phyloP scores from a whole-genome alignment of 2,797 vertebrate genomes.

The Enteromius radiatus region DNA sequence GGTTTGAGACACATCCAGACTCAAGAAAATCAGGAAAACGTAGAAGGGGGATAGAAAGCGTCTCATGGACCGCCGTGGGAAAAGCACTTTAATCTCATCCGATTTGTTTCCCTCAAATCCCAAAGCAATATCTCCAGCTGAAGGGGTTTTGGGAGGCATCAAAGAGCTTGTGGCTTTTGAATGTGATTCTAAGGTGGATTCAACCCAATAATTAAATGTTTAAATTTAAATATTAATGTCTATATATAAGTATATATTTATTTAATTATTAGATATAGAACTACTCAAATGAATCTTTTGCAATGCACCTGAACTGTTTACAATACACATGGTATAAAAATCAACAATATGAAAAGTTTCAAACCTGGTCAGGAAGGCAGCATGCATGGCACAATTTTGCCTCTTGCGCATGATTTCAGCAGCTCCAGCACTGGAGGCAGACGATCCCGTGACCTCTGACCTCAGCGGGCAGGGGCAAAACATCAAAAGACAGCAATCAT shows the following conservation, averaged over 20 bases:
- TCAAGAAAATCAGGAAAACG: not conserved
- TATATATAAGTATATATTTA: not conserved
- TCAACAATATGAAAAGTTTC: constrained; percentile 30
- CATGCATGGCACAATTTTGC: constrained; percentile 49
- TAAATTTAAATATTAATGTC: not conserved
- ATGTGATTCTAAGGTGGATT: constrained; percentile 16
- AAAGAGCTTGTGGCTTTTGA: constrained; percentile 7
- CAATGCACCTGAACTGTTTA: not conserved
- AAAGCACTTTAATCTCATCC: constrained; percentile 51
- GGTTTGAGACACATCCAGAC: not conserved
- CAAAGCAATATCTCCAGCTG: constrained; percentile 33
- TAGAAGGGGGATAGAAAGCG: not conserved
- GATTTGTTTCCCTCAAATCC: constrained; percentile 46
- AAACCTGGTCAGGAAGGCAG: constrained; percentile 62
- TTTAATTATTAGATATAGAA: not conserved
- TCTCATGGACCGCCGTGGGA: constrained; percentile 14
- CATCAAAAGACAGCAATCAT: not conserved
- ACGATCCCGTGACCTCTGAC: not conserved
- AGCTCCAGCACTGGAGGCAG: not conserved
- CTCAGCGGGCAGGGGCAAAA: not conserved
- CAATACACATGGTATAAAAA: not conserved
- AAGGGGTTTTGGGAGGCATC: constrained; percentile 13
- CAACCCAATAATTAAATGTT: no score
- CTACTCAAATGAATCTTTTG: not conserved
- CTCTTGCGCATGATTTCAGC: constrained; percentile 57